Percentiles rank a stretch among this genome's conserved stretches.
phyloP scores from a whole-genome alignment of 2,888 invertebrate species.

The Theristus sp. region DNA sequence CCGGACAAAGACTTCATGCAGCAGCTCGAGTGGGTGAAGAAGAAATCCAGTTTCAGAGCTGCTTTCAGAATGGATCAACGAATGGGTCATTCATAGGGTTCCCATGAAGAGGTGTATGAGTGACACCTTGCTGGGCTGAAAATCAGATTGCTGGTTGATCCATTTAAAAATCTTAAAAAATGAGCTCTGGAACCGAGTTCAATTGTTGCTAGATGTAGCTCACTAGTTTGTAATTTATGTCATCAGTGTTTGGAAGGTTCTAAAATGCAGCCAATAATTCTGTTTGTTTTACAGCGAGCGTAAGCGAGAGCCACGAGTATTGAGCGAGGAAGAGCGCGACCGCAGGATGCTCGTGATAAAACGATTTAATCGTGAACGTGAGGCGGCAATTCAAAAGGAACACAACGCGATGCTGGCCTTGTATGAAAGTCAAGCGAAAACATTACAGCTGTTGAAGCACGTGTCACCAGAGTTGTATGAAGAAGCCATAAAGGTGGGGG shows the following conservation, averaged over 20 bases:
- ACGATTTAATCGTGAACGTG: no score
- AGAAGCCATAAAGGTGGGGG: conserved; percentile 56
- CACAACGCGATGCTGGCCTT: neutral
- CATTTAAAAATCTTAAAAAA: no score
- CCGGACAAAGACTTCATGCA: conserved; percentile 11
- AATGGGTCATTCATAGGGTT: no score
- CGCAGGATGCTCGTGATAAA: conserved; percentile 15
- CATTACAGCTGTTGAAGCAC: conserved; percentile 54
- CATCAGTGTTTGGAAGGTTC: neutral
- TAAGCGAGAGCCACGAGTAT: conserved; percentile 15
- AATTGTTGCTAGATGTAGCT: no score
- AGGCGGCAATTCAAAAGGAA: neutral
- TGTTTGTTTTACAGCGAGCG: conserved; percentile 29
- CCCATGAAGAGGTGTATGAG: no score
- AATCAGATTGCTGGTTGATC: no score
- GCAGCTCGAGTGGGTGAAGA: neutral
- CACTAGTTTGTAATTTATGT: neutral
- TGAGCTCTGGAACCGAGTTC: no score
- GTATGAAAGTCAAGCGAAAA: conserved; percentile 33
- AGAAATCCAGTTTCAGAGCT: no score
- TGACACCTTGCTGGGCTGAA: no score
- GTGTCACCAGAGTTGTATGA: conserved; percentile 70
- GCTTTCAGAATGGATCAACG: no score
- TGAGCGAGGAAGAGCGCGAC: conserved; percentile 41
- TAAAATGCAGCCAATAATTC: no score